Evolutionary conservation across 2,797 vertebrate genomes (phyloP), one percentile per base, ranked within the genome.

Genomic region (Malurus leucopterus): DNA sequence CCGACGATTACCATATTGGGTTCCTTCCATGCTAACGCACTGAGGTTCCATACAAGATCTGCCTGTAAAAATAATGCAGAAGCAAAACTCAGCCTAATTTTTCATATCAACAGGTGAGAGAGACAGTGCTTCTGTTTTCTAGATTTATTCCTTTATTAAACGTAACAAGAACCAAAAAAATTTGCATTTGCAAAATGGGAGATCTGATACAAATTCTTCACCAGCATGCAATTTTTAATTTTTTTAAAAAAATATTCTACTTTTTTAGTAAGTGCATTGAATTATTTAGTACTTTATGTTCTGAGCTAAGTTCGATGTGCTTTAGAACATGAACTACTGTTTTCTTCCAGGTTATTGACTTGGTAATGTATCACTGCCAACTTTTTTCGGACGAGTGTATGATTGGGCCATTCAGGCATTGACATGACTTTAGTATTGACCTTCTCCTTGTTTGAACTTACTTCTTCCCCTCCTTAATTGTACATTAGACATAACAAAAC

Each of bases 371-470:
- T 68, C 5, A 32, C 6, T 89, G 38, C 27, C 15, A 36, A 9
- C 8, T 32, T 47, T 55, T 73, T 62, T 75, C 9, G 21, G 63
- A 14, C 1, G 7, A 55, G 12, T 53, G 2, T 62, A 6, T 1
- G 6, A 47, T 27, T 47, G n/a, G 21, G 20, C 53, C 29, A 17
- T 86, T 79, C 54, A 71, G 23, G 74, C 30, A 20, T 40, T 54
- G 61, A 36, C 18, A 23, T 53, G 36, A 73, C 61, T 93, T 85
- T 55, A 86, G 40, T 53, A 69, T 70, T 3, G 34, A 61, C 78
- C 78, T 93, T 81, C 65, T 95, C 73, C 93, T 93, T 92, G 22
- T 89, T 89, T 90, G 88, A 94, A 94, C 82, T 95, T 55, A 63
- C 75, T 91, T 91, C 54, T 93, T 94, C 57, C 43, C 20, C 24